Conservation (phyloP, 2,888 invertebrate genomes). For the Drosophila colorata region DNA sequence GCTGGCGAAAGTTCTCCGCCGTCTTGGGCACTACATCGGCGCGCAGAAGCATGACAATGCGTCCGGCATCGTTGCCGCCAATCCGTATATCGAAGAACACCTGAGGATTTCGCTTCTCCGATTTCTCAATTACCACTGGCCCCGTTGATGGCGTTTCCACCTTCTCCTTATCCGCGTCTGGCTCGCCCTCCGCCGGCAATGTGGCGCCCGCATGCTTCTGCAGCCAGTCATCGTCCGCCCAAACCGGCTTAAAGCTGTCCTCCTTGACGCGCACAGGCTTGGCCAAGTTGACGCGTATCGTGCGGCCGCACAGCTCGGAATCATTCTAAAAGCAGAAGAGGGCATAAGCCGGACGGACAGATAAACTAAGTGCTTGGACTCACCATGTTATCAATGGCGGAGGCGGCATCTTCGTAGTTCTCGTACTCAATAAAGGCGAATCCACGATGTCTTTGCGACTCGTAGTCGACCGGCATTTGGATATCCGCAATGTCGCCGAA, state of each 20-base stretch:
- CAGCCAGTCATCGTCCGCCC: constrained; percentile 99
- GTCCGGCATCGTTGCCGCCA: constrained; percentile 94
- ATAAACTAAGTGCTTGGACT: constrained; percentile 3
- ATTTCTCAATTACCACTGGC: constrained; percentile 82
- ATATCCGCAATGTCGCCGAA: constrained; percentile 99
- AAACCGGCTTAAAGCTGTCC: constrained; percentile 97
- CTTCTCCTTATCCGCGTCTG: constrained; percentile 41
- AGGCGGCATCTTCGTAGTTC: constrained; percentile 98
- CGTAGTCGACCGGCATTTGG: constrained; percentile 98
- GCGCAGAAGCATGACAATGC: constrained; percentile 96
- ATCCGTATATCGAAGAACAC: constrained; percentile 98
- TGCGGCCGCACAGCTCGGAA: constrained; percentile 98
- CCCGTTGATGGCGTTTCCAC: constrained; percentile 69
- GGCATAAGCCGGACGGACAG: neutral
- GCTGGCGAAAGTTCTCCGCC: constrained; percentile 95
- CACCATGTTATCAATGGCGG: constrained; percentile 99
- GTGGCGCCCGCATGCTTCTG: constrained; percentile 98
- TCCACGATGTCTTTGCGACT: constrained; percentile 98
- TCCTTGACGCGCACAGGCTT: constrained; percentile 98
- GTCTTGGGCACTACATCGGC: constrained; percentile 98
- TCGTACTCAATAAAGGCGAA: constrained; percentile 99
- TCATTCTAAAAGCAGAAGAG: constrained; percentile 91
- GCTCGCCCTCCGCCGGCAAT: constrained; percentile 86
- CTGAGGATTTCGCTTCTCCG: constrained; percentile 90
- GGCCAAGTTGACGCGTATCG: constrained; percentile 97